Percentiles rank a stretch among this genome's conserved stretches.
These are phyloP conservation scores for Poliocrania exsul DNA, from an alignment of 2,797 vertebrate species.

Conservation along the genomic window DNA sequence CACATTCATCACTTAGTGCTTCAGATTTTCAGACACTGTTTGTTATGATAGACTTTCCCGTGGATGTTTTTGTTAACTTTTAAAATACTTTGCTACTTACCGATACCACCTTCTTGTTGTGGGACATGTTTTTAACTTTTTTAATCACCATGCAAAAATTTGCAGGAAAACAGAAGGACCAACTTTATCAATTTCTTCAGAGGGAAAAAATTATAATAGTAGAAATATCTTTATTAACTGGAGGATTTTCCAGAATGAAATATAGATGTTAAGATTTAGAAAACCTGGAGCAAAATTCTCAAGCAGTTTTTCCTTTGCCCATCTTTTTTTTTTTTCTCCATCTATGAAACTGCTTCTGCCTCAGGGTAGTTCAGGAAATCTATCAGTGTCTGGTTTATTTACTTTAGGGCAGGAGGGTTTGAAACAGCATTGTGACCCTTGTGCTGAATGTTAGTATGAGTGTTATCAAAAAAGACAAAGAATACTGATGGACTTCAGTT, in stretches of 20 bases:
- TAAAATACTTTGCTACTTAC: background rate
- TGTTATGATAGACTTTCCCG: background rate
- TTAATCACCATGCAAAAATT: background rate
- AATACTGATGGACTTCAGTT: conserved; percentile 76
- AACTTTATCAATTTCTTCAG: background rate
- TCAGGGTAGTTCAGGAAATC: conserved; percentile 78
- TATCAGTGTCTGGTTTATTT: conserved; percentile 83
- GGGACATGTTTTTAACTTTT: background rate
- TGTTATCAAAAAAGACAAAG: conserved; percentile 70
- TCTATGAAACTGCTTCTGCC: conserved; percentile 62
- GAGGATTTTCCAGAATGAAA: background rate
- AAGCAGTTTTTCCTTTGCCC: background rate
- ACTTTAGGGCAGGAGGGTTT: conserved; percentile 71
- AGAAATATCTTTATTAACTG: background rate
- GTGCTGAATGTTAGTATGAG: conserved; percentile 72
- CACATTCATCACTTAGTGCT: conserved; percentile 34
- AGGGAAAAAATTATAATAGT: background rate
- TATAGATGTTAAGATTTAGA: background rate
- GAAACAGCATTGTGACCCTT: conserved; percentile 71
- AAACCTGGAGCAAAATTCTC: conserved; percentile 40
- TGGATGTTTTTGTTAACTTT: background rate
- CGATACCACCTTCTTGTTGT: background rate
- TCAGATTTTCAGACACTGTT: background rate
- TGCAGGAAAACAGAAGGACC: background rate
- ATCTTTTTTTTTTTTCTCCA: background rate